phyloP scores from a whole-genome alignment of 2,113 vertebrate species.

The Lasiurus borealis region DNA sequence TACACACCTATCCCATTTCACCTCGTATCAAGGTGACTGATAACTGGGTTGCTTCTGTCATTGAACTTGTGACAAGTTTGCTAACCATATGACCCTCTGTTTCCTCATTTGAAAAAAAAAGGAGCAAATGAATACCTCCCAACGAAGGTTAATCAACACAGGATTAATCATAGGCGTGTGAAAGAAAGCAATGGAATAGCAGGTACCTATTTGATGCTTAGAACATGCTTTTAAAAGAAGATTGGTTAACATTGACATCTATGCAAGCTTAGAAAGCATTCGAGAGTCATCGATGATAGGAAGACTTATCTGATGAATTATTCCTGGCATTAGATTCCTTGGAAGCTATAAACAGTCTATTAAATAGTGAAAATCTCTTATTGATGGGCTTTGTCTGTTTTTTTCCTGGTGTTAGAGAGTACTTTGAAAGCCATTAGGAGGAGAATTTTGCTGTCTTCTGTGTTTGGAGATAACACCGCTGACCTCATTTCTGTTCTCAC shows the following conservation, averaged over 20 bases:
- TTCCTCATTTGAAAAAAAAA: background rate
- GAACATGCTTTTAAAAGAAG: background rate
- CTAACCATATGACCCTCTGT: background rate
- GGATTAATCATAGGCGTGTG: background rate
- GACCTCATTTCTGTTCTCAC: background rate
- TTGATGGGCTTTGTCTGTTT: background rate
- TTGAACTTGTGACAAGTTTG: background rate
- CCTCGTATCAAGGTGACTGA: background rate
- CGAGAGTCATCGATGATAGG: background rate
- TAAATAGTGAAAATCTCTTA: background rate
- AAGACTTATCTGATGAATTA: background rate
- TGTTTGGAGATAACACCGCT: background rate
- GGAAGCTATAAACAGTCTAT: background rate
- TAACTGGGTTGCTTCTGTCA: background rate
- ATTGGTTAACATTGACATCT: background rate
- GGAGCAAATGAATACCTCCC: background rate
- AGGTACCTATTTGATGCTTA: background rate
- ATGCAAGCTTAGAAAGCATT: constrained; percentile 3
- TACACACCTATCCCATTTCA: background rate
- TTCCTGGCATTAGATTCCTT: background rate
- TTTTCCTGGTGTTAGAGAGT: background rate
- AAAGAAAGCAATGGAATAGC: background rate
- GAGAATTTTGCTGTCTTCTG: background rate
- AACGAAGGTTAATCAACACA: background rate
- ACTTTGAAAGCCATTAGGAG: background rate